Base-by-base conservation (phyloP, 2,113 vertebrate genomes). In the Chrysemys picta region DNA sequence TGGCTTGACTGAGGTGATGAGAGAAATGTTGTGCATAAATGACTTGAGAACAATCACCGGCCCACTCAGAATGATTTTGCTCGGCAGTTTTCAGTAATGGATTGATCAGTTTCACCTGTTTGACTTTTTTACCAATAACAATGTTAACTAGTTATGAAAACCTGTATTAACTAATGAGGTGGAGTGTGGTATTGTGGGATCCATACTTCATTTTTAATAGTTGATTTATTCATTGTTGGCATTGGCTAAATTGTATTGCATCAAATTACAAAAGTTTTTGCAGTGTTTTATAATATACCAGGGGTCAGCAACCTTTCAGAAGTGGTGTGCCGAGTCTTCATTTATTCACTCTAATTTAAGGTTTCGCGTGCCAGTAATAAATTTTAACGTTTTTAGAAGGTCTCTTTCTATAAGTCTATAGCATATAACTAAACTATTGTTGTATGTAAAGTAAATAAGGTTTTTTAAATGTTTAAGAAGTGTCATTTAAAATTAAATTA, bases 131-230 rank as follows among this genome's bases (percentile, higher is more conserved):
- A 72, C 84, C 94, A 88, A 93, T 53, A 95, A 91, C 88, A 89
- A 91, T 59, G 38, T 78, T 84, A 91, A 94, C 94, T 88, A 91
- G 53, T 94, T 91, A 91, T 87, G 95, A 97, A 96, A 96, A 93
- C 22, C 27, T 81, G 14, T 95, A 84, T 94, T 87, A 96, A 94
- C 76, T 93, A 95, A 82, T 94, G 95, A 95, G 86, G 56, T 90
- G 86, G 78, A 95, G 83, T 35, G 29, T 88, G 80, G 49, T 72
- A 72, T 69, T 62, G 62, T 90, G 94, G 59, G 69, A 50, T 50
- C 81, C 22, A 6, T 81, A 12, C 21, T 62, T 91, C 52, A 88
- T 2, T 52, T 0, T 75, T 97, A 8, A 35, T 78, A 49, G 29
- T 72, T 95, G 93, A 93, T 85, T 89, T 95, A 29, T 90, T 91